Percentiles rank a stretch among this genome's conserved stretches.
Conservation (phyloP, 2,797 vertebrate species). For the Sitta carolinensis region DNA sequence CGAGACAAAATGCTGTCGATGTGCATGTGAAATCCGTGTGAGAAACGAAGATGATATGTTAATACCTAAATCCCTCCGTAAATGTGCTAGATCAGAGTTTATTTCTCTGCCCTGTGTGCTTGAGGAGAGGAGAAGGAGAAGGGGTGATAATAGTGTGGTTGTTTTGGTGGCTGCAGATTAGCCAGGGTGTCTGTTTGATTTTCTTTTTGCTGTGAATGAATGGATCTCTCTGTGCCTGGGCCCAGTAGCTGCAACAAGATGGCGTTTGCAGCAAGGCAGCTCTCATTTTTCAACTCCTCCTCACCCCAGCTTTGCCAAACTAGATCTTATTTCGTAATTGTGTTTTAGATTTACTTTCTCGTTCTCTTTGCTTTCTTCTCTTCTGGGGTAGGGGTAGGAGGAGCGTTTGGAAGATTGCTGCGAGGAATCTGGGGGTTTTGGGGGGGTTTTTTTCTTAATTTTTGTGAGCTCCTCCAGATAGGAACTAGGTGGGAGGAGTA, state of each 20-base stretch:
- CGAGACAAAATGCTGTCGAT: not conserved
- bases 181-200: constrained; percentile 54
- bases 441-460: not conserved
- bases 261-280: constrained; percentile 87
- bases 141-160: constrained; percentile 32
- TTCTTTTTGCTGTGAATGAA: constrained; percentile 81
- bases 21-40: not conserved
- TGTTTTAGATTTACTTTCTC: constrained; percentile 43
- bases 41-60: not conserved
- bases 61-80: not conserved
- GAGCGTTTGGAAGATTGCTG: not conserved
- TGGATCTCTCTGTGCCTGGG: constrained; percentile 89
- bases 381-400: not conserved
- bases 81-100: not conserved
- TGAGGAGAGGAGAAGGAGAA: not conserved
- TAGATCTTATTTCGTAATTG: constrained; percentile 58
- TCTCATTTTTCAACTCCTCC: constrained; percentile 71
- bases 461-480: constrained; percentile 43
- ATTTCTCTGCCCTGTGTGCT: not conserved
- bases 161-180: constrained; percentile 54
- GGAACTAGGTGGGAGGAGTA: constrained; percentile 58
- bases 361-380: not conserved
- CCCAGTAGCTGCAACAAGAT: constrained; percentile 96
- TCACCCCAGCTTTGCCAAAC: constrained; percentile 52
- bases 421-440: not conserved